phyloP scores from a whole-genome alignment of 1,140 invertebrate species.

The Heterodera schachtii region DNA sequence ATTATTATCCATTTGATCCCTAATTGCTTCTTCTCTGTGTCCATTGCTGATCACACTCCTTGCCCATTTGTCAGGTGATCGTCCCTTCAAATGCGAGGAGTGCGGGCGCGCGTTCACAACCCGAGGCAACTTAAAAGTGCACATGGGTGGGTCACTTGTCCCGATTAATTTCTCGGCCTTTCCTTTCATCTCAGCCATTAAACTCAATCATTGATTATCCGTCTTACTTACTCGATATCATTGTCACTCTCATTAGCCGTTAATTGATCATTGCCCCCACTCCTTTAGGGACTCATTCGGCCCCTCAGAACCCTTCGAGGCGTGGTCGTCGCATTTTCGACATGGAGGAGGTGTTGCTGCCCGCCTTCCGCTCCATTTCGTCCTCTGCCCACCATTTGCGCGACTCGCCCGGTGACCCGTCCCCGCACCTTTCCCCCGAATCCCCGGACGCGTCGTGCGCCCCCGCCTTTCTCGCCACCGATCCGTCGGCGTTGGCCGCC shows the following conservation, averaged over 20 bases:
- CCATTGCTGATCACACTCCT: neutral
- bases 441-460: neutral
- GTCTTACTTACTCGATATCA: too few species aligned
- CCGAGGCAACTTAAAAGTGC: slow-evolving; percentile 94
- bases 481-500: neutral
- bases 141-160: slow-evolving; percentile 54
- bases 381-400: neutral
- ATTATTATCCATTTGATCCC: too few species aligned
- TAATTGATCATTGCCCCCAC: neutral
- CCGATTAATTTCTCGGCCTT: too few species aligned
- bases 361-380: neutral
- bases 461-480: neutral
- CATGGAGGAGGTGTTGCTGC: slow-evolving; percentile 33
- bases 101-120: slow-evolving; percentile 93
- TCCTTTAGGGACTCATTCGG: slow-evolving; percentile 43
- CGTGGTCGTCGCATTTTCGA: slow-evolving; percentile 62
- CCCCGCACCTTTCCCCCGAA: neutral
- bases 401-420: neutral
- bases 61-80: slow-evolving; percentile 73
- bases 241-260: neutral
- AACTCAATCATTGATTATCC: too few species aligned
- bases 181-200: too few species aligned
- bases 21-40: too few species aligned
- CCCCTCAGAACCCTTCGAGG: slow-evolving; percentile 55
- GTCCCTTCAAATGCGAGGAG: slow-evolving; percentile 91